phyloP scores from a whole-genome alignment of 2,797 vertebrate genomes.

The Enteromius mattozi region DNA sequence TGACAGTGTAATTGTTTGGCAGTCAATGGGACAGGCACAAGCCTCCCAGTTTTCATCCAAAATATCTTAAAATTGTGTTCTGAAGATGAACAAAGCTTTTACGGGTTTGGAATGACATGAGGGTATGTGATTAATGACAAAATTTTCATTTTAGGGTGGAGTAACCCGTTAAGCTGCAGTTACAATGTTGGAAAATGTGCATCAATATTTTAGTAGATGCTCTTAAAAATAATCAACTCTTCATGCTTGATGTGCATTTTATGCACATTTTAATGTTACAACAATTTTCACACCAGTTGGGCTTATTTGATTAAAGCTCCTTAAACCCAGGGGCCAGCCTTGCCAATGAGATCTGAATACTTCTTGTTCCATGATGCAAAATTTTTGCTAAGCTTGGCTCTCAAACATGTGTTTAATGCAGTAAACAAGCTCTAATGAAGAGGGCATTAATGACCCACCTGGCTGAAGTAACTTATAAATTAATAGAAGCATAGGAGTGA shows the following conservation, averaged over 20 bases:
- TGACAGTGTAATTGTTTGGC: no score
- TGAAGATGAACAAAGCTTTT: no score
- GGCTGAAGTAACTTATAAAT: slow-evolving; percentile 52
- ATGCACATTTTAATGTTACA: neutral
- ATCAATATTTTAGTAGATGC: neutral
- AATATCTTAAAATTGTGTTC: no score
- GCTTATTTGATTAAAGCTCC: neutral
- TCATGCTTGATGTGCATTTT: neutral
- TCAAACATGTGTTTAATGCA: slow-evolving; percentile 9
- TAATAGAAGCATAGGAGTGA: slow-evolving; percentile 35
- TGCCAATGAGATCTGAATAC: neutral
- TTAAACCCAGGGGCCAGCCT: neutral
- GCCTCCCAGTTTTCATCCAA: no score
- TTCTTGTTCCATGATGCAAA: slow-evolving; percentile 25
- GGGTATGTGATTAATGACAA: no score
- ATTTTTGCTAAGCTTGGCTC: slow-evolving; percentile 4
- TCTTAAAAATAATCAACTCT: neutral
- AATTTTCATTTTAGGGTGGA: no score
- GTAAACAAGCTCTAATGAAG: slow-evolving; percentile 48
- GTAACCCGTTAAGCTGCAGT: neutral
- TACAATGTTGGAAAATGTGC: neutral
- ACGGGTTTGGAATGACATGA: no score
- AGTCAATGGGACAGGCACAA: no score
- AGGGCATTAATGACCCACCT: slow-evolving; percentile 46
- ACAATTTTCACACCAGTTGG: neutral